Base-by-base conservation (phyloP, 2,888 invertebrate species). In the Tipula vernalis region DNA sequence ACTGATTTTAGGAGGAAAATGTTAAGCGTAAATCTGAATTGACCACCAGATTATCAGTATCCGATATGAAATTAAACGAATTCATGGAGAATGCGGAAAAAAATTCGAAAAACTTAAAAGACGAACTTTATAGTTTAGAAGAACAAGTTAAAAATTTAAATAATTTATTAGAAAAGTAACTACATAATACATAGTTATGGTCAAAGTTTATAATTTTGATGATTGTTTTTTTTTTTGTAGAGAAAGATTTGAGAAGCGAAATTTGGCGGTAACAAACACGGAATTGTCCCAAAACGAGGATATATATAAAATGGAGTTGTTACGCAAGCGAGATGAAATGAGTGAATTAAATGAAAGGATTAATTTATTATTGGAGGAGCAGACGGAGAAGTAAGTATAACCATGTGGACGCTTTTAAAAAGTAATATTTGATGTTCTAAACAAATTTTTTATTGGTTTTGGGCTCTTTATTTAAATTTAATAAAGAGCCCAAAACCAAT, bases 201-300 rank as follows among this genome's bases (percentile, higher is more conserved):
- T 2, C 15, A 71, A 8, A 15, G n/a, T 28, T 28, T 28, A 28
- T 28, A 28, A 28, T 28, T 28, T 28, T 28, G 28, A 28, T 28
- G 28, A 28, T 28, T n/a, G n/a, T n/a, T n/a, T 83, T 2, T 2
- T 83, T 36, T 83, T n/a, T n/a, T 83, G 36, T 89, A 94, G 94
- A 88, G 96, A 96, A 89, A 94, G 94, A 86, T 93, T 95, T 8
- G 96, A 96, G 88, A 96, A 96, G 89, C 95, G 96, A 89, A 94
- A 95, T 2, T 95, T 95, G 0, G 90, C 96, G 86, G 90, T 97
- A 87, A 93, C 96, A 86, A 97, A 96, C 90, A 96, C 96, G 1
- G 95, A 96, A 91, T 95, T 96, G 89, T 96, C 96, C 0, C 96
- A 96, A 90, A 95, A 95, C 88, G 94, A 96, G 89, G 96, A 96